Base-by-base conservation (phyloP, 2,888 invertebrate genomes). In the Drosophila engyochracea region DNA sequence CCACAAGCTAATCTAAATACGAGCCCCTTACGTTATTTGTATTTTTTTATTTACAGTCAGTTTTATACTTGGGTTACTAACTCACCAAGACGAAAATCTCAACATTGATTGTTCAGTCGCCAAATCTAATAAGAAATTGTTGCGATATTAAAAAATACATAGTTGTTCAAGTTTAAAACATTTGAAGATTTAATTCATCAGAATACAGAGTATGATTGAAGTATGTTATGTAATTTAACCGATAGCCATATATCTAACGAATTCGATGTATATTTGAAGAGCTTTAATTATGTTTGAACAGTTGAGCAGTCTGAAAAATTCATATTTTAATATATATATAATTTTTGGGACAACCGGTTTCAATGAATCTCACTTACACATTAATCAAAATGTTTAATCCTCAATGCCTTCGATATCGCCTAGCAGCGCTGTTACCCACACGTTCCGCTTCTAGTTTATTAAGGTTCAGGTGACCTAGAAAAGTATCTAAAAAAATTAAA, bases 1-100 rank as follows among this genome's bases (percentile, higher is more conserved):
- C 22, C 22, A 22, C 47, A 22, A 1, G 47, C 35, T 35, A 25
- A 12, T 47, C 12, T n/a, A 9, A 25, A 35, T 9, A n/a, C 10
- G 22, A 16, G 30, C 14, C 10, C 9, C 22, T 66, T 66, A 64
- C 68, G 57, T 69, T 78, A 70, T 78, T 73, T 69, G 63, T 54
- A 73, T 69, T 66, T n/a, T 22, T 47, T 39, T 41, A 44, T 69
- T 25, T 44, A 16, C 14, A 7, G 22, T 22, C 22, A 47, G 22
- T 59, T 47, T 35, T 37, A 35, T 69, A 41, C 12, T 5, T 12
- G n/a, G n/a, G 10, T 41, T 10, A 41, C 10, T 22, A 41, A 12
- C n/a, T n/a, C n/a, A n/a, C 5, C 12, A 44, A 22, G 12, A 44
- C 5, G n/a, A n/a, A 22, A 22, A 5, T 41, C 10, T 12, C n/a